These are phyloP conservation scores for Oxygymnocypris stewartii DNA, from an alignment of 2,113 vertebrate species.

Conservation along the genomic window DNA sequence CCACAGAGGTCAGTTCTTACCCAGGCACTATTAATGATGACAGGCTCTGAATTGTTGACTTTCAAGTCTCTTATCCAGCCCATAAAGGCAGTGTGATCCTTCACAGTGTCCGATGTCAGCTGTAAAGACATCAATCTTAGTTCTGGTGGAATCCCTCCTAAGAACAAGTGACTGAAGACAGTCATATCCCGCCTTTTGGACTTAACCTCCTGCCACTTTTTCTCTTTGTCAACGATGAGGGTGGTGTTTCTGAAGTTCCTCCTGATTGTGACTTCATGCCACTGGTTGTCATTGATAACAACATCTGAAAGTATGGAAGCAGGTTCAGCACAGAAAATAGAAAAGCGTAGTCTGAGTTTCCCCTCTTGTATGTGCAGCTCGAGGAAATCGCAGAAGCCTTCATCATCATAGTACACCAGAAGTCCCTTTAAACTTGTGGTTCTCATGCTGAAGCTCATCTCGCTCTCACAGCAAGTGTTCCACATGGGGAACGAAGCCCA, in stretches of 20 bases:
- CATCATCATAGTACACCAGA: slow-evolving; percentile 94
- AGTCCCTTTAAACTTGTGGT: slow-evolving; percentile 90
- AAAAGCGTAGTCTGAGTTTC: slow-evolving; percentile 91
- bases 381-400: slow-evolving; percentile 97
- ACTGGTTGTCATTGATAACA: slow-evolving; percentile 87
- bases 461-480: slow-evolving; percentile 97
- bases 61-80: slow-evolving; percentile 93
- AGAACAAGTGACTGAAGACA: slow-evolving; percentile 91
- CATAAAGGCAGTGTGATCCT: slow-evolving; percentile 87
- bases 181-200: slow-evolving; percentile 97
- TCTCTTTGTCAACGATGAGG: slow-evolving; percentile 85
- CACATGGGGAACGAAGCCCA: slow-evolving; percentile 97
- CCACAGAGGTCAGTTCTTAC: slow-evolving; percentile 84
- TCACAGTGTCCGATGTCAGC: slow-evolving; percentile 84
- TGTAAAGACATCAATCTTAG: slow-evolving; percentile 82
- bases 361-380: slow-evolving; percentile 91
- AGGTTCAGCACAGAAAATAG: slow-evolving; percentile 94
- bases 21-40: slow-evolving; percentile 82
- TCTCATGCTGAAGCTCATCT: slow-evolving; percentile 99
- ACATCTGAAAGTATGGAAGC: slow-evolving; percentile 86
- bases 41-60: slow-evolving; percentile 84
- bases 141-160: slow-evolving; percentile 91
- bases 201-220: slow-evolving; percentile 93
- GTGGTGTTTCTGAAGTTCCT: slow-evolving; percentile 97
- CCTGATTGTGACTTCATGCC: slow-evolving; percentile 85